A percentile compares a stretch with the other conserved stretches of the same genome.
Evolutionary conservation across 1,140 invertebrate genomes (phyloP).

Genomic region (Drosophila kohkoa): DNA sequence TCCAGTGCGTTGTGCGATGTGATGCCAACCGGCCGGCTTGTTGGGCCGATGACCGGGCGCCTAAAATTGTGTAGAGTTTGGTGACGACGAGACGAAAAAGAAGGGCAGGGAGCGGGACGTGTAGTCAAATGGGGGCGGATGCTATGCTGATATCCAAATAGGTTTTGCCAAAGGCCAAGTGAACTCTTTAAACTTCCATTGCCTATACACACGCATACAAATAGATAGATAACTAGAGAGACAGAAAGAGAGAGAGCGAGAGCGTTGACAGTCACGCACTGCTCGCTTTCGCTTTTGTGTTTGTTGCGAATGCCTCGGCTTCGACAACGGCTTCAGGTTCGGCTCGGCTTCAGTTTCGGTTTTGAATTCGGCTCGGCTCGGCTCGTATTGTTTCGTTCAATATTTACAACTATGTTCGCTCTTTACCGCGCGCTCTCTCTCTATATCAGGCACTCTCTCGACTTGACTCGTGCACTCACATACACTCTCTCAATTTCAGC

Average conservation of each 20-base stretch:
- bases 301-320: slow-evolving; percentile 52
- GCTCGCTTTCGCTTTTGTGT: slow-evolving; percentile 81
- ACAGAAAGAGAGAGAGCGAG: slow-evolving; percentile 5
- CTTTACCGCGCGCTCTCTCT: background rate
- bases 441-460: slow-evolving; percentile 19
- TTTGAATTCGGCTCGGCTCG: slow-evolving; percentile 4
- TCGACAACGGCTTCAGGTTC: slow-evolving; percentile 7
- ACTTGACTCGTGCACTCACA: background rate
- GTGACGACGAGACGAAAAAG: slow-evolving; percentile 40
- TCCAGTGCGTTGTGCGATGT: slow-evolving; percentile 44
- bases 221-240: background rate
- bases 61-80: slow-evolving; percentile 81
- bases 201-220: slow-evolving; percentile 22
- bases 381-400: slow-evolving; percentile 21
- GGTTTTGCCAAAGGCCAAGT: slow-evolving; percentile 59
- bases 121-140: slow-evolving; percentile 18
- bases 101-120: background rate
- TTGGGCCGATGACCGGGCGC: slow-evolving; percentile 59
- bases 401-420: background rate
- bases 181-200: slow-evolving; percentile 71
- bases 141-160: slow-evolving; percentile 48
- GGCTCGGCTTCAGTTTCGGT: slow-evolving; percentile 19
- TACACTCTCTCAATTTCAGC: slow-evolving; percentile 12
- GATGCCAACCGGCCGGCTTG: slow-evolving; percentile 24
- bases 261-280: slow-evolving; percentile 38